Evolutionary conservation across 2,888 invertebrate genomes (phyloP).

Genomic region (Leptura quadrifasciata): DNA sequence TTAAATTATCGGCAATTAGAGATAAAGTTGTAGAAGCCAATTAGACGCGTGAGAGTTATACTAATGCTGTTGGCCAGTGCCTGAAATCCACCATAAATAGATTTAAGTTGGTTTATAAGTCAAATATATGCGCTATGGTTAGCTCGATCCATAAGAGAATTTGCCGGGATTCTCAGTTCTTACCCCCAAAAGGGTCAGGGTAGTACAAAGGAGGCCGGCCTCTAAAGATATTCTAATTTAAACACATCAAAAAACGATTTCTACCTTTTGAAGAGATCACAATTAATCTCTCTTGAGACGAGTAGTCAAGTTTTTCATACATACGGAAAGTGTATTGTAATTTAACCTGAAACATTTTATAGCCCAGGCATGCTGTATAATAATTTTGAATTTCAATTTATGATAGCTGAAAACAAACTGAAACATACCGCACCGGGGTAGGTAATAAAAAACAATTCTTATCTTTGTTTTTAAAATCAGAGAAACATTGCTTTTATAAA

Average conservation of each 20-base stretch:
- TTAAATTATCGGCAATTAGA: conserved; percentile 17
- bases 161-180: conserved; percentile 3
- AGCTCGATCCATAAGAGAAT: background rate
- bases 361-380: background rate
- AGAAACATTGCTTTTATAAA: no score
- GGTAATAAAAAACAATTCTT: no score
- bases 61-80: background rate
- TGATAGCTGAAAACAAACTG: background rate
- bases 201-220: conserved; percentile 9
- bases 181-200: conserved; percentile 1
- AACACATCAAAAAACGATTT: conserved; percentile 34
- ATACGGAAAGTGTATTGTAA: background rate
- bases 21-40: conserved; percentile 14
- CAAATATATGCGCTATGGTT: conserved; percentile 13
- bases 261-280: conserved; percentile 12
- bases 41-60: conserved; percentile 1
- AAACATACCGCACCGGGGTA: no score
- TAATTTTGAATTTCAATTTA: background rate
- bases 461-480: no score
- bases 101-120: conserved; percentile 5
- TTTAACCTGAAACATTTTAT: background rate
- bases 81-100: background rate
- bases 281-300: conserved; percentile 12
- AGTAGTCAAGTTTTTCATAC: background rate
- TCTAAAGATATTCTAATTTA: conserved; percentile 29